A percentile compares a stretch with the other conserved stretches of the same genome.
These are phyloP conservation scores for Porites australiensis DNA, from an alignment of 64 coral and sea anemone species.

Conservation along the genomic window DNA sequence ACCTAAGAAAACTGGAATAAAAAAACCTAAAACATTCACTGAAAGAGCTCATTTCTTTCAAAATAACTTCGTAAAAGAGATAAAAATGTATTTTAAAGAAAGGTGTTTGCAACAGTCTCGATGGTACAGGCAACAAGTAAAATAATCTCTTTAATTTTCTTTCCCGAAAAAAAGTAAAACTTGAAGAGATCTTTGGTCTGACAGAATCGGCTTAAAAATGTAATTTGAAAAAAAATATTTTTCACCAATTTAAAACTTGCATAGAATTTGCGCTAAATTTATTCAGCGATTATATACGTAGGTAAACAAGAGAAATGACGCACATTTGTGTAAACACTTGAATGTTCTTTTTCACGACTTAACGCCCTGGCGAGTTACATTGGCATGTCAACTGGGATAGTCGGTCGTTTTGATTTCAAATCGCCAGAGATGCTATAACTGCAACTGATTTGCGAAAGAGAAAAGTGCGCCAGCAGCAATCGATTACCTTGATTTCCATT, in stretches of 20 bases:
- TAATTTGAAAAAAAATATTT: background rate
- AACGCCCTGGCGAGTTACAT: conserved; percentile 3
- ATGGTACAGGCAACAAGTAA: no score
- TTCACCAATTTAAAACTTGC: background rate
- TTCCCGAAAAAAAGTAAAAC: no score
- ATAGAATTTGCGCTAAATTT: background rate
- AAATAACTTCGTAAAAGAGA: no score
- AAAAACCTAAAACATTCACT: no score
- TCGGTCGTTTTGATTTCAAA: background rate
- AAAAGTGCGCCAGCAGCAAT: background rate
- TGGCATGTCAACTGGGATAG: background rate
- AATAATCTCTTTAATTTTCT: no score
- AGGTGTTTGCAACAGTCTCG: no score
- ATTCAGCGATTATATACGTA: background rate
- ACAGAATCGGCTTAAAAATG: no score
- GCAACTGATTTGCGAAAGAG: background rate
- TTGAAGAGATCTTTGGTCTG: no score
- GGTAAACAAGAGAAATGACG: background rate
- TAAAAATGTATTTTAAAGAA: no score
- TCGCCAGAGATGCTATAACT: no score
- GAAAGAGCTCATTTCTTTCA: no score
- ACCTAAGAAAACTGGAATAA: no score
- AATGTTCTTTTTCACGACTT: background rate
- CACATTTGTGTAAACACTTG: conserved; percentile 10
- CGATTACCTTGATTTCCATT: background rate